A percentile compares a stretch with the other conserved stretches of the same genome.
phyloP scores from a whole-genome alignment of 2,113 vertebrate genomes.

The Myxocyprinus asiaticus region DNA sequence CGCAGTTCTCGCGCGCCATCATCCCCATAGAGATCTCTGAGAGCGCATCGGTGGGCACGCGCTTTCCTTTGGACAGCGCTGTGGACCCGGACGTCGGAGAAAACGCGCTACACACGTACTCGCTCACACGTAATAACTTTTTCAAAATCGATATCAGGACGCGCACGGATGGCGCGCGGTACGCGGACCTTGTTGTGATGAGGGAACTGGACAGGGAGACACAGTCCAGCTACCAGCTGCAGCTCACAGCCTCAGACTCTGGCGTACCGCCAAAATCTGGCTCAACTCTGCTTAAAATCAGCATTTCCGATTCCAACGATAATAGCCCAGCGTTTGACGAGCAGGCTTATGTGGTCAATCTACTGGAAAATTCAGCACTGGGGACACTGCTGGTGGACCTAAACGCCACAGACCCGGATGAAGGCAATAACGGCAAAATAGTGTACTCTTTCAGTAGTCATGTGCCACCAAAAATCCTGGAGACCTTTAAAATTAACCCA shows the following conservation, averaged over 20 bases:
- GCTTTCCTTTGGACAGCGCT: conserved; percentile 91
- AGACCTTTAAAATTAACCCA: conserved; percentile 90
- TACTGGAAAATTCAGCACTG: conserved; percentile 84
- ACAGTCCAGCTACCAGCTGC: conserved; percentile 86
- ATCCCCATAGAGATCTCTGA: conserved; percentile 95
- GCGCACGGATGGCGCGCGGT: conserved; percentile 91
- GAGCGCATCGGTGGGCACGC: conserved; percentile 91
- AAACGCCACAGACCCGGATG: conserved; percentile 97
- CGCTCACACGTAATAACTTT: conserved; percentile 87
- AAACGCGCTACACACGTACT: conserved; percentile 89
- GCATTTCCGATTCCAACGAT: conserved; percentile 95
- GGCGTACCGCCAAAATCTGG: conserved; percentile 88
- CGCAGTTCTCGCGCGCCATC: conserved; percentile 88
- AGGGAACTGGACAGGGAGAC: conserved; percentile 89
- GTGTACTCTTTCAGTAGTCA: conserved; percentile 95
- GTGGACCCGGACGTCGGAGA: conserved; percentile 92
- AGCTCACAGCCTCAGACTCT: conserved; percentile 88
- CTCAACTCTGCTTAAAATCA: conserved; percentile 90
- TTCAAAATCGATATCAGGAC: conserved; percentile 90
- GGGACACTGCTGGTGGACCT: conserved; percentile 90
- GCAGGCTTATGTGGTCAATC: conserved; percentile 83
- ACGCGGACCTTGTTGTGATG: conserved; percentile 91
- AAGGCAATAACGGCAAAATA: conserved; percentile 93
- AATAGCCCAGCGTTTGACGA: conserved; percentile 93
- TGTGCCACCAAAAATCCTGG: conserved; percentile 86